phyloP scores from a whole-genome alignment of 2,797 vertebrate species.

The Menidia menidia region DNA sequence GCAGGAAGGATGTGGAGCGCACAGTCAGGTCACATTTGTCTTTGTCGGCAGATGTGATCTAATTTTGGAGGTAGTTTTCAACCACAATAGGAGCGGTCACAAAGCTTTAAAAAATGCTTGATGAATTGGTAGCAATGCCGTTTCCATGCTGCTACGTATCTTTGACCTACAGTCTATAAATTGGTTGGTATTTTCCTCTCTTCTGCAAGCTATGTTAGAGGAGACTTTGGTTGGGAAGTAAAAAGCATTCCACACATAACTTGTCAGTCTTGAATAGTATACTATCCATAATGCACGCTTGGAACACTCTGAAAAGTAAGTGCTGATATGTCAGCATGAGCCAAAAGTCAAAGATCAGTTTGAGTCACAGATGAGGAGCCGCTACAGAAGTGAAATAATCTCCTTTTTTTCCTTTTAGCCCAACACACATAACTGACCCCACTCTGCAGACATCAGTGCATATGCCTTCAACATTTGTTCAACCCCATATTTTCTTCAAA shows the following conservation, averaged over 20 bases:
- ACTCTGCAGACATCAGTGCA: constrained; percentile 6
- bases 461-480: not conserved
- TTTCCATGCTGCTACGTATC: not conserved
- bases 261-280: not conserved
- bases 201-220: not conserved
- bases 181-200: not conserved
- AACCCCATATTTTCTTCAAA: not conserved
- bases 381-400: constrained; percentile 5
- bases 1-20: not conserved
- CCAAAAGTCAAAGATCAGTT: constrained; percentile 7
- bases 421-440: not conserved
- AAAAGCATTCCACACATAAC: not conserved
- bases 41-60: not conserved
- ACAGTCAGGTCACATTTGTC: not conserved
- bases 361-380: constrained; percentile 13
- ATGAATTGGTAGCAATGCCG: too few relatives aligned
- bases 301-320: not conserved
- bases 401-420: constrained; percentile 7
- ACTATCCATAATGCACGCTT: too few relatives aligned
- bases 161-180: not conserved
- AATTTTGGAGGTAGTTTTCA: not conserved
- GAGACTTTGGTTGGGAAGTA: not conserved
- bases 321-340: not conserved
- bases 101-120: not conserved
- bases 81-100: not conserved